These are phyloP conservation scores for Drosophila demipolita DNA, from an alignment of 2,888 invertebrate genomes.

Conservation along the genomic window DNA sequence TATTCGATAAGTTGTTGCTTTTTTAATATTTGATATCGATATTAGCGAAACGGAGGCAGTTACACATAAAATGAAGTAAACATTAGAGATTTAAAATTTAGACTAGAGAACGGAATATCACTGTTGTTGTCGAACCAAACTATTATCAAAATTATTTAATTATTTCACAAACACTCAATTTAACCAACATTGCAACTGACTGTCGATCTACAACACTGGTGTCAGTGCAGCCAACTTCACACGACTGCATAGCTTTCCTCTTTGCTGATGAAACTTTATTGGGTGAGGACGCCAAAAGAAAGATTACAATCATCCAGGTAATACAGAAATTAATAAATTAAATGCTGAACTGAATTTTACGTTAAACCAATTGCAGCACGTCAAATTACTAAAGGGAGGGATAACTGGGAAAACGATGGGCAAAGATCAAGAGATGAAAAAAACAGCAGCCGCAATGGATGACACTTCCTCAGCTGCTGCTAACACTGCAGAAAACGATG, in stretches of 20 bases:
- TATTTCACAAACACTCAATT: neutral
- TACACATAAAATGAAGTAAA: too few relatives aligned
- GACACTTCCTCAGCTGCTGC: too few relatives aligned
- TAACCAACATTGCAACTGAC: conserved; percentile 1
- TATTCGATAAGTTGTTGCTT: neutral
- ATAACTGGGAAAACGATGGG: conserved; percentile 38
- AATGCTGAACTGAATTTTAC: conserved; percentile 12
- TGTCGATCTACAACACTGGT: conserved; percentile 1
- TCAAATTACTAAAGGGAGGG: conserved; percentile 10
- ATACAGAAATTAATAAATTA: conserved; percentile 5
- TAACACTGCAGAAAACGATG: neutral
- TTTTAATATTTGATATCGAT: neutral
- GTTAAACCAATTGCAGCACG: conserved; percentile 30
- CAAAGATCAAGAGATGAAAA: conserved; percentile 39
- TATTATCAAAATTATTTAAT: neutral
- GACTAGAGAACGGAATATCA: neutral
- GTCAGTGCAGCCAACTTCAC: conserved; percentile 30
- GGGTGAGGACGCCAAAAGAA: neutral
- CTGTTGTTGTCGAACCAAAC: neutral
- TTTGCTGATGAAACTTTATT: neutral
- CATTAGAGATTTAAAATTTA: too few relatives aligned
- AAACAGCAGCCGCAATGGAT: too few relatives aligned
- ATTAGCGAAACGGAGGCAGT: neutral
- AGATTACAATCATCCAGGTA: neutral
- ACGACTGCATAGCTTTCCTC: neutral